These are phyloP conservation scores for Lutjanus campechanus DNA, from an alignment of 2,797 vertebrate species.

Conservation along the genomic window DNA sequence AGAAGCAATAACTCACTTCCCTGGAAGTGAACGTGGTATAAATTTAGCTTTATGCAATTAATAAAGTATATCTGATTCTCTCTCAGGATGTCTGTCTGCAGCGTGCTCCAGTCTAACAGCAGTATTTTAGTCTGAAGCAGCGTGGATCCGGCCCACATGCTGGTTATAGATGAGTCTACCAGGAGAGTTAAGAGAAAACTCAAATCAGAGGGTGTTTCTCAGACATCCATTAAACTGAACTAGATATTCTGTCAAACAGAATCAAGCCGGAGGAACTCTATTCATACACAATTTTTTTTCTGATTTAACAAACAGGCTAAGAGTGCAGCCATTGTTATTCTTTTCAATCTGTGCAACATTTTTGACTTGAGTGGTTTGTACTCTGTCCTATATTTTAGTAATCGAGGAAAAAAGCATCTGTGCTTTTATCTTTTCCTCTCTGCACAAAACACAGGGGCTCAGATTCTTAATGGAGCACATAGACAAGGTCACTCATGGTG, in stretches of 20 bases:
- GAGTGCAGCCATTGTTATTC: not conserved
- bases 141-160: slow-evolving; percentile 48
- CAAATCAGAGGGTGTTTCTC: slow-evolving; percentile 43
- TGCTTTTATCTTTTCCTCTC: slow-evolving; percentile 22
- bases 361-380: slow-evolving; percentile 16
- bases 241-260: slow-evolving; percentile 38
- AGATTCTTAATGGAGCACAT: slow-evolving; percentile 14
- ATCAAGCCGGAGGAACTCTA: slow-evolving; percentile 16
- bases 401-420: not conserved
- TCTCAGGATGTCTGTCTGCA: not conserved
- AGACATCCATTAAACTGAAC: slow-evolving; percentile 36
- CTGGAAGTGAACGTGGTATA: slow-evolving; percentile 8
- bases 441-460: slow-evolving; percentile 9
- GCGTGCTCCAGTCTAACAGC: slow-evolving; percentile 4
- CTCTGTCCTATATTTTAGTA: slow-evolving; percentile 9
- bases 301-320: slow-evolving; percentile 42
- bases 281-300: slow-evolving; percentile 16
- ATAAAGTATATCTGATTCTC: not conserved
- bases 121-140: slow-evolving; percentile 37
- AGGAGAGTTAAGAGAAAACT: slow-evolving; percentile 38
- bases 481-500: slow-evolving; percentile 25
- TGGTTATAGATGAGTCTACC: slow-evolving; percentile 43
- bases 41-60: slow-evolving; percentile 17
- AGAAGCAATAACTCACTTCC: not conserved
- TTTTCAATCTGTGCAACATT: slow-evolving; percentile 19